These are phyloP conservation scores for Eueides isabella DNA, from an alignment of 1,140 invertebrate species.

Conservation along the genomic window DNA sequence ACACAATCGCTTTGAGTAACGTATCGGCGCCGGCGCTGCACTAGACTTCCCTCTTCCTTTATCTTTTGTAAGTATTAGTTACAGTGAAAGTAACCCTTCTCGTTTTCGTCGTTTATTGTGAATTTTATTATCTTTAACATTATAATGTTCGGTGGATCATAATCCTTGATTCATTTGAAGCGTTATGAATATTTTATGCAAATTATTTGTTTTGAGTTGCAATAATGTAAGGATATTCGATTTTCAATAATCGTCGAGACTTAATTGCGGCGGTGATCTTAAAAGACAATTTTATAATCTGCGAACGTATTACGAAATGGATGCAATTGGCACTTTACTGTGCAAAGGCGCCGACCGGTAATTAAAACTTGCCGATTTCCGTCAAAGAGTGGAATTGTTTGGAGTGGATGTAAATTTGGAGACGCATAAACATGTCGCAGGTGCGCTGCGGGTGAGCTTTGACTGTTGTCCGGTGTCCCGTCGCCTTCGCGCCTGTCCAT, in stretches of 20 bases:
- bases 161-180: conserved; percentile 23
- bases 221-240: conserved; percentile 39
- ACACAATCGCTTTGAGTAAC: conserved; percentile 58
- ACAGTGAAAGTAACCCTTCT: conserved; percentile 29
- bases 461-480: conserved; percentile 38
- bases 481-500: conserved; percentile 31
- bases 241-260: conserved; percentile 46
- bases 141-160: too few relatives aligned
- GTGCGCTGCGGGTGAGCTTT: conserved; percentile 65
- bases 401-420: conserved; percentile 68
- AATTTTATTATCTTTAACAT: background rate
- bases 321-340: conserved; percentile 54
- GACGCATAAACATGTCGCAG: conserved; percentile 75
- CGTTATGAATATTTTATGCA: conserved; percentile 33
- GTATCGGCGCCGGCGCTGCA: conserved; percentile 58
- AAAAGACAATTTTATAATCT: conserved; percentile 66
- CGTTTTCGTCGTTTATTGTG: conserved; percentile 12
- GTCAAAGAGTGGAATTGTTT: conserved; percentile 48
- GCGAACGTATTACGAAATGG: conserved; percentile 57
- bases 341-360: conserved; percentile 64
- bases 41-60: conserved; percentile 26
- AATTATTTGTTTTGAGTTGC: conserved; percentile 31
- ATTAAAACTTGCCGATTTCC: conserved; percentile 74
- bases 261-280: conserved; percentile 62
- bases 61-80: conserved; percentile 27